phyloP scores from a whole-genome alignment of 2,888 invertebrate genomes.

The Stegophylla sp. region DNA sequence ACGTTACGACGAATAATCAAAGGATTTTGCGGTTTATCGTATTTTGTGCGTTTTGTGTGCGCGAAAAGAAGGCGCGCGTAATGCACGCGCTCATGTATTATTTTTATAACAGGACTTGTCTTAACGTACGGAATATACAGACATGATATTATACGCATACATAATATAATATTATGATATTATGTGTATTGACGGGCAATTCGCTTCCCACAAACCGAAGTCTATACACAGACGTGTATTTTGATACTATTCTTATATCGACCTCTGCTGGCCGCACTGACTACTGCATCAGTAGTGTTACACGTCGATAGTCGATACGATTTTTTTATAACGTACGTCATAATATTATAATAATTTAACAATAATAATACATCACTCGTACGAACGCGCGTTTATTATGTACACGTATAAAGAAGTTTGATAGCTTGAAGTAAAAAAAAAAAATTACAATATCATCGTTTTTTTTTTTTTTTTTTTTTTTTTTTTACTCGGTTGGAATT shows the following conservation, averaged over 20 bases:
- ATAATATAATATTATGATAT: too few species aligned
- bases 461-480: too few species aligned
- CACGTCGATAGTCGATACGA: not conserved
- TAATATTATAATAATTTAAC: too few species aligned
- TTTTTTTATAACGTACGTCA: not conserved
- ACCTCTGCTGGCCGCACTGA: not conserved
- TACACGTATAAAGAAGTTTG: not conserved
- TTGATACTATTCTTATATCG: not conserved
- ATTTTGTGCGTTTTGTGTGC: not conserved
- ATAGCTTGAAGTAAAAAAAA: too few species aligned
- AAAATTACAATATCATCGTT: too few species aligned
- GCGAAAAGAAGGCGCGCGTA: slow-evolving; percentile 1
- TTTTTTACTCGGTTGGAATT: too few species aligned
- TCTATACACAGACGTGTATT: not conserved
- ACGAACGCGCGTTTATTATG: not conserved
- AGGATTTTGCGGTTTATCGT: slow-evolving; percentile 27
- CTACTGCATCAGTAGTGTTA: not conserved
- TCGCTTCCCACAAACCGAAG: not conserved
- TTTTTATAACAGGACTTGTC: slow-evolving; percentile 9
- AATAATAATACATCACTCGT: not conserved
- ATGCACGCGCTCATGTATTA: slow-evolving; percentile 1
- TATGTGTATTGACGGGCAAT: not conserved
- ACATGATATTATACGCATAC: not conserved
- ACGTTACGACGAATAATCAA: slow-evolving; percentile 20
- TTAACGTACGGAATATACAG: not conserved